Evolutionary conservation across 2,113 vertebrate species (phyloP).

Genomic region (Apteryx owenii): DNA sequence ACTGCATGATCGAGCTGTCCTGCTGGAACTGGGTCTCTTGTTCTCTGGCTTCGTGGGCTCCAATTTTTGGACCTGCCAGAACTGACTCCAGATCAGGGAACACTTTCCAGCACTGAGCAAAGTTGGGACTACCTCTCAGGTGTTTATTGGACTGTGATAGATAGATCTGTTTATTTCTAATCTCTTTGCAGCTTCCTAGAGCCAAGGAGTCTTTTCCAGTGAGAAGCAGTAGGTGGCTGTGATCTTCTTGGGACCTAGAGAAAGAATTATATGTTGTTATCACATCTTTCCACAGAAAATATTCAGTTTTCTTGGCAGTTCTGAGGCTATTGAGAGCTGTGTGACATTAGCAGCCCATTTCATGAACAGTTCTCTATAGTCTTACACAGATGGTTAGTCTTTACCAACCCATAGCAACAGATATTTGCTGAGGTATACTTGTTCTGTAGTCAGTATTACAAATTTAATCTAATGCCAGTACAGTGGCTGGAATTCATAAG

Average conservation of each 20-base stretch:
- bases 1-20: not conserved
- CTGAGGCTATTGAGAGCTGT: not conserved
- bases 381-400: not conserved
- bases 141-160: not conserved
- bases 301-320: not conserved
- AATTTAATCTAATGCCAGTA: not conserved
- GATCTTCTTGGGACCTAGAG: not conserved
- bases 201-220: not conserved
- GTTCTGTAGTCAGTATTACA: not conserved
- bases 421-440: not conserved
- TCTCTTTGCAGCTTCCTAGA: not conserved
- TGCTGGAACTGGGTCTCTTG: not conserved
- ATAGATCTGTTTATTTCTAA: not conserved
- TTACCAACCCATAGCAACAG: not conserved
- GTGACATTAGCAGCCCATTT: not conserved
- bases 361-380: not conserved
- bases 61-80: not conserved
- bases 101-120: not conserved
- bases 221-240: not conserved
- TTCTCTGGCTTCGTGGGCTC: not conserved
- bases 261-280: not conserved
- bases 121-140: not conserved
- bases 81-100: not conserved
- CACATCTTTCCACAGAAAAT: not conserved
- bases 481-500: not conserved